Evolutionary conservation across 2,888 invertebrate genomes (phyloP).

Genomic region (Dexiosoma caninum): DNA sequence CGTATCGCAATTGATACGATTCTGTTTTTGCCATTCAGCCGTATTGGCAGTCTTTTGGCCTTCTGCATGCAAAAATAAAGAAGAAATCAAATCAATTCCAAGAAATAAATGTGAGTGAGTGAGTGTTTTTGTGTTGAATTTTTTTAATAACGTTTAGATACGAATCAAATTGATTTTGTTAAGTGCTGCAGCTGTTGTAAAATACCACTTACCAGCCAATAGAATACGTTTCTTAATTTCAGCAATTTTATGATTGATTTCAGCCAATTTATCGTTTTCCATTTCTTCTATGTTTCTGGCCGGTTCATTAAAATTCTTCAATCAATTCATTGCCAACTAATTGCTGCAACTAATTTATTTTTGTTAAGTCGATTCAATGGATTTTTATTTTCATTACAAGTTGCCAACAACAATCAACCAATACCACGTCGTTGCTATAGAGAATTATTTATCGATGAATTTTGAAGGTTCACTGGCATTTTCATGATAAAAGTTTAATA

Average conservation of each 20-base stretch:
- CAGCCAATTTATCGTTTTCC: constrained; percentile 74
- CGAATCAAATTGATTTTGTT: constrained; percentile 13
- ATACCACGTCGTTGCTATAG: constrained; percentile 49
- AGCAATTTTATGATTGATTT: constrained; percentile 85
- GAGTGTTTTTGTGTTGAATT: constrained; percentile 24
- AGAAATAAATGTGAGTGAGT: neutral
- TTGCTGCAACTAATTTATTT: constrained; percentile 31
- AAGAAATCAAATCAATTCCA: neutral
- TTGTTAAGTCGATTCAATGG: constrained; percentile 36
- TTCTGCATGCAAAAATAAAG: constrained; percentile 80
- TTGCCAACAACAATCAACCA: constrained; percentile 38
- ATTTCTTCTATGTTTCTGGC: constrained; percentile 42
- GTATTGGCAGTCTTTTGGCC: constrained; percentile 90
- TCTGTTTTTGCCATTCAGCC: constrained; percentile 88
- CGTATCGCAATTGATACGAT: constrained; percentile 84
- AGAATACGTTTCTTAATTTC: constrained; percentile 93
- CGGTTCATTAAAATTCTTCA: constrained; percentile 3
- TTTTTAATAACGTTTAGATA: neutral
- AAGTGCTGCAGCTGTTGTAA: constrained; percentile 34
- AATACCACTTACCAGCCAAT: constrained; percentile 82
- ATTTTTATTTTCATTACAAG: neutral
- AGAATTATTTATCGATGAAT: constrained; percentile 5
- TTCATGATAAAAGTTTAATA: no score
- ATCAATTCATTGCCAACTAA: constrained; percentile 18
- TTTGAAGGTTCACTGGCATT: no score